Conservation (phyloP, 2,888 invertebrate genomes). For the Pyrocoelia pectoralis region DNA sequence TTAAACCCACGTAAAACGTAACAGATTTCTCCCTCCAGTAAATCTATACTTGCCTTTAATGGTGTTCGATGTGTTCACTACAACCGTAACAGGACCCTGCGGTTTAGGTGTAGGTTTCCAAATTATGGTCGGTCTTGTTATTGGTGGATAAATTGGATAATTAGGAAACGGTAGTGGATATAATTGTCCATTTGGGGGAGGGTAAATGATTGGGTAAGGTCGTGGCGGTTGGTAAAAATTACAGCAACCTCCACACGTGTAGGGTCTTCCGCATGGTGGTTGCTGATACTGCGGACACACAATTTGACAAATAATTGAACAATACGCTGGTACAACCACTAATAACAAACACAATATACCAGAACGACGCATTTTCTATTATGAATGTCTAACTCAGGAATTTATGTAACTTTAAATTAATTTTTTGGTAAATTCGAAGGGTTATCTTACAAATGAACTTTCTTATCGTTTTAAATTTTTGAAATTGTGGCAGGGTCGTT, state of each 20-base stretch:
- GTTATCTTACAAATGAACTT: background rate
- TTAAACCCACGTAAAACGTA: no score
- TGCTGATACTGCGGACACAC: background rate
- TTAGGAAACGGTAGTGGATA: background rate
- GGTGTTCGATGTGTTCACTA: background rate
- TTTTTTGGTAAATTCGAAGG: background rate
- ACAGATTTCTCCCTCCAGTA: no score
- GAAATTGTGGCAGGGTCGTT: no score
- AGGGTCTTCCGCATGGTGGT: background rate
- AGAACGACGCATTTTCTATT: background rate
- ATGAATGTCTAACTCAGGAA: background rate
- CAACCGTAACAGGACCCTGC: background rate
- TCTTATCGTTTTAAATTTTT: background rate
- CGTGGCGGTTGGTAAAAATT: background rate
- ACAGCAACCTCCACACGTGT: background rate
- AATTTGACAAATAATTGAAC: background rate
- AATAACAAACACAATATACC: slow-evolving; percentile 1
- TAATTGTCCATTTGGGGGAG: background rate
- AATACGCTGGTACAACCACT: background rate
- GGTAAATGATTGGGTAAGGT: background rate
- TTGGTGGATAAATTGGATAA: background rate
- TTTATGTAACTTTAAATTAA: background rate
- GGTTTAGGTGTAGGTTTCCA: background rate
- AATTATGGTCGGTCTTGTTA: background rate
- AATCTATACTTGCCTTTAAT: slow-evolving; percentile 1